A percentile compares a stretch with the other conserved stretches of the same genome.
Evolutionary conservation across 64 coral and sea anemone genomes (phyloP).

Genomic region (Stylophora pistillata): DNA sequence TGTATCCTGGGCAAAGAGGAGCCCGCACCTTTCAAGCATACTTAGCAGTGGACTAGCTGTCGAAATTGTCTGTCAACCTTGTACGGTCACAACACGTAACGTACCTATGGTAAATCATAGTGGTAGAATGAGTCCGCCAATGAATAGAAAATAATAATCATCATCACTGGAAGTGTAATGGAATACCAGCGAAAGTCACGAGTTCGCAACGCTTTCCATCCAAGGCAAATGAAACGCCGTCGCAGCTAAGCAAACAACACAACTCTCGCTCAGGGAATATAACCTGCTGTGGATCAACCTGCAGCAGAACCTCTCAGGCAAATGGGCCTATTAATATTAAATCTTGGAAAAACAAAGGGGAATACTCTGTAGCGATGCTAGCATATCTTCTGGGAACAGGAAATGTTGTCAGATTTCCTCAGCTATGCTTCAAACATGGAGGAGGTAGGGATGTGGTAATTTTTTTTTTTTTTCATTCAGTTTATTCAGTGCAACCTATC

Average conservation of each 20-base stretch:
- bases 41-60: background rate
- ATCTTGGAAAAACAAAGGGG: slow-evolving; percentile 60
- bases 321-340: slow-evolving; percentile 39
- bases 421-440: slow-evolving; percentile 77
- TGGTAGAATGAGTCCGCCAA: slow-evolving; percentile 25
- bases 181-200: background rate
- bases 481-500: too few relatives aligned
- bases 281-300: slow-evolving; percentile 2
- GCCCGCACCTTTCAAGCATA: background rate
- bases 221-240: background rate
- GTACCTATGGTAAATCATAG: background rate
- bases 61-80: background rate
- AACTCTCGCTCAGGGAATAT: background rate
- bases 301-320: background rate
- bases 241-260: background rate
- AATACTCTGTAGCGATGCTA: slow-evolving; percentile 50
- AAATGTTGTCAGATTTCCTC: slow-evolving; percentile 76
- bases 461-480: too few relatives aligned
- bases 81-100: background rate
- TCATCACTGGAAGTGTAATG: background rate
- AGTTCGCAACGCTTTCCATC: background rate
- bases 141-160: slow-evolving; percentile 39
- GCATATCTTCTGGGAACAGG: slow-evolving; percentile 76
- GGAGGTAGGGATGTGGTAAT: slow-evolving; percentile 78
- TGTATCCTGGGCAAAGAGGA: background rate